Evolutionary conservation across 2,113 vertebrate genomes (phyloP).

Genomic region (Tetraodon nigroviridis): DNA sequence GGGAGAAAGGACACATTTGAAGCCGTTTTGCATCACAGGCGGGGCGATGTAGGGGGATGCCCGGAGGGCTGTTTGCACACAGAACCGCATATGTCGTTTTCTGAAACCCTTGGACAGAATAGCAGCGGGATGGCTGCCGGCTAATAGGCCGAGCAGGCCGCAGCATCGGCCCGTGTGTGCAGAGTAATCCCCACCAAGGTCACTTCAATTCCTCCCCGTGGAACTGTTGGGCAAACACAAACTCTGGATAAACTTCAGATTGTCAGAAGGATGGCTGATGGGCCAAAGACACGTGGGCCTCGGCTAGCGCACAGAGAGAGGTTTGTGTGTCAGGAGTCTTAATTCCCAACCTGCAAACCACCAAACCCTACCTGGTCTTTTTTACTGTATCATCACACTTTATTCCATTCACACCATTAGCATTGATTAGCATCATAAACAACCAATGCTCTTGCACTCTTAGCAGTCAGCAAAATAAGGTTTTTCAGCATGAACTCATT

Average conservation of each 20-base stretch:
- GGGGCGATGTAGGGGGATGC: slow-evolving; percentile 35
- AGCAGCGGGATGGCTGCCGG: slow-evolving; percentile 36
- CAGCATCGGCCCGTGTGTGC: slow-evolving; percentile 57
- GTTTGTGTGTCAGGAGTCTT: slow-evolving; percentile 29
- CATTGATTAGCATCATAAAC: not conserved
- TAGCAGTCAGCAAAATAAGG: not conserved
- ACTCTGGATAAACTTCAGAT: slow-evolving; percentile 57
- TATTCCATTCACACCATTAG: not conserved
- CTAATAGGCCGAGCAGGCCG: slow-evolving; percentile 42
- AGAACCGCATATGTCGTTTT: slow-evolving; percentile 65
- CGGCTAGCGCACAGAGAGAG: slow-evolving; percentile 25
- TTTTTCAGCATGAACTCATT: not conserved
- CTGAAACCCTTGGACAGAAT: slow-evolving; percentile 54
- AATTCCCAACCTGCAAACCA: not conserved
- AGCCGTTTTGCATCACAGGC: slow-evolving; percentile 37
- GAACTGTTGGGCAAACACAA: slow-evolving; percentile 55
- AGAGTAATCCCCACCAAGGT: slow-evolving; percentile 63
- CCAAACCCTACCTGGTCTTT: not conserved
- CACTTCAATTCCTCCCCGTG: slow-evolving; percentile 53
- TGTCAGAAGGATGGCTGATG: slow-evolving; percentile 41
- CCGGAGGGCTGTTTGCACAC: slow-evolving; percentile 61
- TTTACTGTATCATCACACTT: not conserved
- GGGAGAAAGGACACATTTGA: slow-evolving; percentile 57
- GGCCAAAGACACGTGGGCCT: slow-evolving; percentile 20
- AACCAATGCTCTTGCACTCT: not conserved